Percentiles rank a stretch among this genome's conserved stretches.
Conservation (phyloP, 2,113 vertebrate species). For the Chloebia gouldiae region DNA sequence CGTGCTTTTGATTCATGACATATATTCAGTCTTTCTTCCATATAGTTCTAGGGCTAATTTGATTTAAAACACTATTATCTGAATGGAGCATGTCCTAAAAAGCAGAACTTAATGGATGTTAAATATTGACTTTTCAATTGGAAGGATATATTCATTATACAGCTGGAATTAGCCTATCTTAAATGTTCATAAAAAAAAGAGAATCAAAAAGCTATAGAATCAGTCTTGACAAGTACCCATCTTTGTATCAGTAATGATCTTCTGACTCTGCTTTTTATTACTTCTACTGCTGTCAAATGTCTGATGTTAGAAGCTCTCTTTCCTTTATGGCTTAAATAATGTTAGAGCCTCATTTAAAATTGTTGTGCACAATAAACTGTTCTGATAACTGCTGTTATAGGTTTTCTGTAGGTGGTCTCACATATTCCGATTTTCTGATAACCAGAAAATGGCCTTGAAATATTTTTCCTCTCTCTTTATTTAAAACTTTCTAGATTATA, state of each 20-base stretch:
- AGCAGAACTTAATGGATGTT: constrained; percentile 35
- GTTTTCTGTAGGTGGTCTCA: neutral
- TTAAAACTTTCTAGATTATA: neutral
- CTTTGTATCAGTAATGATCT: neutral
- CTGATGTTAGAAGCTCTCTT: neutral
- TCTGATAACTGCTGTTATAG: neutral
- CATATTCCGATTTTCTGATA: constrained; percentile 19
- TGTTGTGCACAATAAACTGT: neutral
- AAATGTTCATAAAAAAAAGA: neutral
- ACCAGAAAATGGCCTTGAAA: neutral
- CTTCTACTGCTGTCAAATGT: neutral
- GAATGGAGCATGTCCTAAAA: constrained; percentile 27
- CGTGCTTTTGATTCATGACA: neutral
- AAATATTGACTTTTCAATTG: constrained; percentile 53
- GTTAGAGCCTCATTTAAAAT: neutral
- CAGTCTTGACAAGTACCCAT: neutral
- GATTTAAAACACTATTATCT: constrained; percentile 44
- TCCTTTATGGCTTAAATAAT: neutral
- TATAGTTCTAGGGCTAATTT: constrained; percentile 15
- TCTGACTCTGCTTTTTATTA: constrained; percentile 18
- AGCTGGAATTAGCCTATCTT: constrained; percentile 19
- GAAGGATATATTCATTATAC: constrained; percentile 18
- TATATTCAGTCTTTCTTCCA: neutral
- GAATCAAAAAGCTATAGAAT: neutral
- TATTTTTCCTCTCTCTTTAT: neutral